phyloP scores from a whole-genome alignment of 2,888 invertebrate genomes.

The Parapristionchus giblindavisi region DNA sequence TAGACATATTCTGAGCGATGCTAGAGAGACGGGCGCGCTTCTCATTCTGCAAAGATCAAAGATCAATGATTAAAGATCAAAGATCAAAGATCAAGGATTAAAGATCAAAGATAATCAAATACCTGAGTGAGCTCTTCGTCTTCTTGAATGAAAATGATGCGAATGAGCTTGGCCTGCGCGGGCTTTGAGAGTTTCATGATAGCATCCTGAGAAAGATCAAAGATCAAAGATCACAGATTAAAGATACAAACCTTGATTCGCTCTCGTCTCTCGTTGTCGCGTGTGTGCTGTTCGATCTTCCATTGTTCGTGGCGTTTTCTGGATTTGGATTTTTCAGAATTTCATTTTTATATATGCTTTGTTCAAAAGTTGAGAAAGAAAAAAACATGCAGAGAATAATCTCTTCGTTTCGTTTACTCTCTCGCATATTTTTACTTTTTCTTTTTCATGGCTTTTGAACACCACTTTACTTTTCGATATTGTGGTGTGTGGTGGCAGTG shows the following conservation, averaged over 20 bases:
- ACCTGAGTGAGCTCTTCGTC: constrained; percentile 35
- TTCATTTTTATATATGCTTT: neutral
- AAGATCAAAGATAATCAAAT: constrained; percentile 17
- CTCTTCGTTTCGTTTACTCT: too few species aligned
- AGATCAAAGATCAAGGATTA: neutral
- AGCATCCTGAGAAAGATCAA: constrained; percentile 7
- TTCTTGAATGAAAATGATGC: constrained; percentile 33
- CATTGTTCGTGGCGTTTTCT: constrained; percentile 32
- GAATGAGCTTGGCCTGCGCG: constrained; percentile 34
- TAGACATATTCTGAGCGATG: constrained; percentile 18
- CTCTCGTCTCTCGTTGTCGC: constrained; percentile 31
- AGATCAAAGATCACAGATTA: neutral
- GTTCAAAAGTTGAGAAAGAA: too few species aligned
- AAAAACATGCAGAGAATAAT: too few species aligned
- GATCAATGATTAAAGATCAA: neutral
- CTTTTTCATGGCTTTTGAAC: too few species aligned
- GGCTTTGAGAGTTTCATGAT: constrained; percentile 33
- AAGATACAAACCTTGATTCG: constrained; percentile 14
- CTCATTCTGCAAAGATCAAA: constrained; percentile 16
- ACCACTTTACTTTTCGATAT: too few species aligned
- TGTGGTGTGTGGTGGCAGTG: too few species aligned
- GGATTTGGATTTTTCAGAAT: neutral
- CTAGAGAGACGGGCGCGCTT: constrained; percentile 11
- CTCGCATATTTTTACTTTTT: too few species aligned
- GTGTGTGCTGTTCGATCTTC: constrained; percentile 21